Base-by-base conservation (phyloP, 2,797 vertebrate genomes). In the Spinus olivaceus region DNA sequence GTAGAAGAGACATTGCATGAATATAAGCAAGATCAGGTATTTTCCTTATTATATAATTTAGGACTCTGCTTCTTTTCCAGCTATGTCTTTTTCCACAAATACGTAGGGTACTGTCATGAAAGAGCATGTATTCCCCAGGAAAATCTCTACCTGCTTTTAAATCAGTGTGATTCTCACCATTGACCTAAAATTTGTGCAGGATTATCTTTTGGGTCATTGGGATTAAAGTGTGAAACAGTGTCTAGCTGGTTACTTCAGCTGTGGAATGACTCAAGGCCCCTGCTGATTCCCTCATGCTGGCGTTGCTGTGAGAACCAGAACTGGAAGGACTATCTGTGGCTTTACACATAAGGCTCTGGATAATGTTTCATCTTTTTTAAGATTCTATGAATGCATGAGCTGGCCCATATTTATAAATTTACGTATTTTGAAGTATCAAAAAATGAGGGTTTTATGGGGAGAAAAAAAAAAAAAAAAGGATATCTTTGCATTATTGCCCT, bases 191-290 rank as follows among this genome's bases (percentile, higher is more conserved):
- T 79, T 88, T 84, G 30, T 60, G 19, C 32, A 66, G 70, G 30
- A 53, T 93, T 94, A 84, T 88, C 66, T 90, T 79, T 35, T 84
- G n/a, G 86, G 73, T 93, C 63, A 71, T 9, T 64, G 2, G 61
- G 61, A 51, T 70, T 87, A 93, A 76, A 94, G 74, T 73, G 61
- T 89, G 65, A 79, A 85, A 87, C 77, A 91, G 16, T 71, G 30
- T 87, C 70, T 86, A 61, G 63, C 27, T 76, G 73, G n/a, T 66
- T 88, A 61, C 65, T 95, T 89, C 77, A 94, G 72, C 35, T 69
- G 59, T 76, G 1, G 19, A 92, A 69, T 95, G 87, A 90, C 86
- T 96, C 88, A 96, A 92, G 69, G 39, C 47, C 63, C 92, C 91
- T 81, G 92, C 86, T 85, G 61, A 81, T 88, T 96, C 73, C 23